Conservation (phyloP, 2,113 vertebrate species). For the Narcine bancroftii region DNA sequence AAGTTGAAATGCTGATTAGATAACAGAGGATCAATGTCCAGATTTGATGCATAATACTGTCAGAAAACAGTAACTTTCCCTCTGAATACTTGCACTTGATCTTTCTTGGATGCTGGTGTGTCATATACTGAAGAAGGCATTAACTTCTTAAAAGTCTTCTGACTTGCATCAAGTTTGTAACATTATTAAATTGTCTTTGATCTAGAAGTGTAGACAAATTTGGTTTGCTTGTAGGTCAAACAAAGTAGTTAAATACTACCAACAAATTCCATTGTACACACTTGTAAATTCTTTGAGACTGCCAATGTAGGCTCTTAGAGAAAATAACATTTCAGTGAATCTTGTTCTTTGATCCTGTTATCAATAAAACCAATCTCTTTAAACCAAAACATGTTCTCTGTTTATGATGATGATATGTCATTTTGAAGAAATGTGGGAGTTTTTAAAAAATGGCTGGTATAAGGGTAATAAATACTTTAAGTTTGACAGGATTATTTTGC, state of each 20-base stretch:
- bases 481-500: not conserved
- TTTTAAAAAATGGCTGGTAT: slow-evolving; percentile 7
- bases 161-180: slow-evolving; percentile 22
- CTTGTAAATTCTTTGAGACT: slow-evolving; percentile 28
- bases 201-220: slow-evolving; percentile 23
- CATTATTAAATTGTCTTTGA: slow-evolving; percentile 10
- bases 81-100: not conserved
- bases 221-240: slow-evolving; percentile 20
- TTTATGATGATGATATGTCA: not conserved
- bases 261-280: slow-evolving; percentile 23
- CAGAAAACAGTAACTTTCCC: not conserved
- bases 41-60: not conserved
- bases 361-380: slow-evolving; percentile 30
- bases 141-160: slow-evolving; percentile 12
- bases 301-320: not conserved
- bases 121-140: not conserved
- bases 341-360: slow-evolving; percentile 28
- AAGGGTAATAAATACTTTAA: not conserved
- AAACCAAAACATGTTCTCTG: slow-evolving; percentile 1
- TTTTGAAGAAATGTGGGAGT: not conserved
- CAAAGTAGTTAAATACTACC: slow-evolving; percentile 21
- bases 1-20: not conserved
- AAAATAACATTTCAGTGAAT: slow-evolving; percentile 31
- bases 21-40: not conserved
- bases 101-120: not conserved